phyloP scores from a whole-genome alignment of 2,888 invertebrate genomes.

The Bimastos eiseni region DNA sequence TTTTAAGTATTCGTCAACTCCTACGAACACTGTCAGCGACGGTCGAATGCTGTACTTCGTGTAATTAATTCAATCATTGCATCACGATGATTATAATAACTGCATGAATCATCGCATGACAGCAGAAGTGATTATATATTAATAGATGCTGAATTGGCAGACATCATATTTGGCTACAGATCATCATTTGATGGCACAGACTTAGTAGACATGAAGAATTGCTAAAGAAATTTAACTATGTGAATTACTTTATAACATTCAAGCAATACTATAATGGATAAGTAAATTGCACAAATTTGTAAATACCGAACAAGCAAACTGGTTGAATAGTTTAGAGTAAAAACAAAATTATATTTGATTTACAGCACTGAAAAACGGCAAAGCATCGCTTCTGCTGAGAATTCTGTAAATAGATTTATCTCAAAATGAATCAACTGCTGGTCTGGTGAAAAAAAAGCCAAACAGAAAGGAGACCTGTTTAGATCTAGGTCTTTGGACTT shows the following conservation, averaged over 20 bases:
- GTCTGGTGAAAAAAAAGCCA: neutral
- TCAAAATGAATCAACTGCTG: neutral
- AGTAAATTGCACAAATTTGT: no score
- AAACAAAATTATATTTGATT: neutral
- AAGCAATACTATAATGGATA: no score
- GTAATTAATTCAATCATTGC: neutral
- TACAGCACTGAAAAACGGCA: neutral
- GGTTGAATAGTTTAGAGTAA: neutral
- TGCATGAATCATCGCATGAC: neutral
- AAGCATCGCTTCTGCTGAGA: neutral
- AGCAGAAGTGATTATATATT: neutral
- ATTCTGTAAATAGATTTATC: neutral
- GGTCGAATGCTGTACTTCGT: conserved; percentile 14
- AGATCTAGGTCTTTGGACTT: conserved; percentile 35
- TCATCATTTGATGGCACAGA: neutral
- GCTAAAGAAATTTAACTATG: neutral
- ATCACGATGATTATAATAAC: conserved; percentile 13
- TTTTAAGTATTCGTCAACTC: neutral
- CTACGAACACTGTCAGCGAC: neutral
- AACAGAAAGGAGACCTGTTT: conserved; percentile 31
- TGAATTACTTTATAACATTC: neutral
- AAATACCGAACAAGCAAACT: neutral
- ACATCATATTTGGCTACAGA: conserved; percentile 20
- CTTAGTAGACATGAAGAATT: neutral
- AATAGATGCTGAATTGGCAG: neutral